Percentiles rank a stretch among this genome's conserved stretches.
These are phyloP conservation scores for Limnephilus lunatus DNA, from an alignment of 2,888 invertebrate species.

Conservation along the genomic window DNA sequence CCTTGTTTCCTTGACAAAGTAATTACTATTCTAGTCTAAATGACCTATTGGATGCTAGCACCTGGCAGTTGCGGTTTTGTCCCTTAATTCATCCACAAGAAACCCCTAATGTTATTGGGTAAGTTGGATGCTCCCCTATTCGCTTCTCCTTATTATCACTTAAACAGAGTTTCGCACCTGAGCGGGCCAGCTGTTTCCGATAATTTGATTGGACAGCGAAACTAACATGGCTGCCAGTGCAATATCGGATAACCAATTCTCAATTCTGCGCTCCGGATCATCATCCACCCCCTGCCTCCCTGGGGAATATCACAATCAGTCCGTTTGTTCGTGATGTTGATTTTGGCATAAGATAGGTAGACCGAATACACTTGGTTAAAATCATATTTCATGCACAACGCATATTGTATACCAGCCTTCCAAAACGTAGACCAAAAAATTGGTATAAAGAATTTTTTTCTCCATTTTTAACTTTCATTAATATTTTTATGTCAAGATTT, in stretches of 20 bases:
- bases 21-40: background rate
- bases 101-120: background rate
- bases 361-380: background rate
- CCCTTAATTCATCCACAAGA: background rate
- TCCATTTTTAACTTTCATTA: background rate
- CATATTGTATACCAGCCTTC: background rate
- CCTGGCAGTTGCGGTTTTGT: background rate
- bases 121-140: background rate
- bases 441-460: too few relatives aligned
- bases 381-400: background rate
- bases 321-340: background rate
- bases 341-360: background rate
- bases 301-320: background rate
- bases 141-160: constrained; percentile 2
- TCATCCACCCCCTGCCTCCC: background rate
- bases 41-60: background rate
- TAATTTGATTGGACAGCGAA: background rate
- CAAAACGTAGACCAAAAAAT: background rate
- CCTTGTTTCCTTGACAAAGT: background rate
- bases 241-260: background rate
- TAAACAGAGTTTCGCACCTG: background rate
- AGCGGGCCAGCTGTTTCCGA: background rate
- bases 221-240: background rate
- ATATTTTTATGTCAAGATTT: background rate
- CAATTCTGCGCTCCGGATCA: background rate